Conservation (phyloP, 2,888 invertebrate genomes). For the Athetis lepigone region DNA sequence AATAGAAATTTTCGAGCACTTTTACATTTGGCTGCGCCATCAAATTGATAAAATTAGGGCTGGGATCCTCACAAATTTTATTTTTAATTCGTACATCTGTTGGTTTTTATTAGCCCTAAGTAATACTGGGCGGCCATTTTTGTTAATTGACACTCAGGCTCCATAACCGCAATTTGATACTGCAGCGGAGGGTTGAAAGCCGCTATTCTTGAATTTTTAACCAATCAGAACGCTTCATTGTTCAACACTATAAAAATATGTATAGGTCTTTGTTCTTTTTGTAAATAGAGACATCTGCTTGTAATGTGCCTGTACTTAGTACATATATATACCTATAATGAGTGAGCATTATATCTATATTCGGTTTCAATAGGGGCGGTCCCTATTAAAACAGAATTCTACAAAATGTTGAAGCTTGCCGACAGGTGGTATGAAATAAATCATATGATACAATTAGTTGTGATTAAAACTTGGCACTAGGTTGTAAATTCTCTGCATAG, state of each 20-base stretch:
- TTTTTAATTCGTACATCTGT: conserved; percentile 22
- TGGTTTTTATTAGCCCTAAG: conserved; percentile 26
- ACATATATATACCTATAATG: conserved; percentile 1
- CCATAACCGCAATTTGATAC: conserved; percentile 77
- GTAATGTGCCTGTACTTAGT: background rate
- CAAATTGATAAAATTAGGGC: conserved; percentile 6
- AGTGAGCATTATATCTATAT: background rate
- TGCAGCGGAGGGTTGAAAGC: conserved; percentile 69
- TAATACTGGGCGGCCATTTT: conserved; percentile 73
- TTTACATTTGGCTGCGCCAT: background rate
- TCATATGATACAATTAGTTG: conserved; percentile 38
- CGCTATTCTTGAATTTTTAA: conserved; percentile 68
- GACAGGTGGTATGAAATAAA: conserved; percentile 21
- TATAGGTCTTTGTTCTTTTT: conserved; percentile 41
- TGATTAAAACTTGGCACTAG: conserved; percentile 34
- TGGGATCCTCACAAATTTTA: conserved; percentile 3
- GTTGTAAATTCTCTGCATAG: conserved; percentile 14
- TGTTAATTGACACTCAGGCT: conserved; percentile 77
- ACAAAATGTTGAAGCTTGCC: conserved; percentile 15
- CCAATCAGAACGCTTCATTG: conserved; percentile 68
- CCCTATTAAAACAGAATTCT: conserved; percentile 3
- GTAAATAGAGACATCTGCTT: conserved; percentile 36
- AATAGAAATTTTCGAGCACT: conserved; percentile 6
- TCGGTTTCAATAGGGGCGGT: background rate
- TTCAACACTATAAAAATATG: conserved; percentile 47